A percentile compares a stretch with the other conserved stretches of the same genome.
Conservation (phyloP, 1,140 invertebrate species). For the Ceratina australensis region DNA sequence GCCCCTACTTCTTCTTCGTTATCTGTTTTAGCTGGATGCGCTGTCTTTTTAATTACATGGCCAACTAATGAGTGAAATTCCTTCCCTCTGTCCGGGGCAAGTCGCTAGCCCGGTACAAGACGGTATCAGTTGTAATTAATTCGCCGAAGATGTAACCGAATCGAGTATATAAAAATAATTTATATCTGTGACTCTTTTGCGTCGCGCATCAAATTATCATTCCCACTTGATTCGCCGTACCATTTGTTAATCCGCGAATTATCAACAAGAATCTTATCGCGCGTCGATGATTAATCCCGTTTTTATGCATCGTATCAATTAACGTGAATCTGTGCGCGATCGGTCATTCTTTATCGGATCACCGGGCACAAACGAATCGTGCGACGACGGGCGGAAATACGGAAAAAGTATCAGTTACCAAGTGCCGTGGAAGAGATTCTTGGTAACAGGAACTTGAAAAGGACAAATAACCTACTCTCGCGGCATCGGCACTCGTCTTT, state of each 20-base stretch:
- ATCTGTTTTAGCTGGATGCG: conserved; percentile 73
- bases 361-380: background rate
- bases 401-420: background rate
- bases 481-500: conserved; percentile 41
- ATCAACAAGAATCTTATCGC: too few species aligned
- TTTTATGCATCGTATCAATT: too few species aligned
- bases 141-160: conserved; percentile 49
- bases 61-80: conserved; percentile 75
- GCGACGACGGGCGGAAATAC: background rate
- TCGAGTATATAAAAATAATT: conserved; percentile 34
- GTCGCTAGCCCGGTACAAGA: conserved; percentile 42
- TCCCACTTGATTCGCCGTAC: too few species aligned
- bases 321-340: background rate
- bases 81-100: conserved; percentile 57
- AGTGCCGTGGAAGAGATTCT: conserved; percentile 3
- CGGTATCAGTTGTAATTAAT: conserved; percentile 62
- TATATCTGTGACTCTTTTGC: conserved; percentile 12
- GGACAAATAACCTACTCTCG: conserved; percentile 55
- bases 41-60: conserved; percentile 76
- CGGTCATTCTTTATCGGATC: background rate
- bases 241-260: too few species aligned
- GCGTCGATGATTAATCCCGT: too few species aligned
- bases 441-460: conserved; percentile 18
- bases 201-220: too few species aligned
- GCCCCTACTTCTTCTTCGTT: conserved; percentile 68